Evolutionary conservation across 2,888 invertebrate species (phyloP).

Genomic region (Amorpha juglandis): DNA sequence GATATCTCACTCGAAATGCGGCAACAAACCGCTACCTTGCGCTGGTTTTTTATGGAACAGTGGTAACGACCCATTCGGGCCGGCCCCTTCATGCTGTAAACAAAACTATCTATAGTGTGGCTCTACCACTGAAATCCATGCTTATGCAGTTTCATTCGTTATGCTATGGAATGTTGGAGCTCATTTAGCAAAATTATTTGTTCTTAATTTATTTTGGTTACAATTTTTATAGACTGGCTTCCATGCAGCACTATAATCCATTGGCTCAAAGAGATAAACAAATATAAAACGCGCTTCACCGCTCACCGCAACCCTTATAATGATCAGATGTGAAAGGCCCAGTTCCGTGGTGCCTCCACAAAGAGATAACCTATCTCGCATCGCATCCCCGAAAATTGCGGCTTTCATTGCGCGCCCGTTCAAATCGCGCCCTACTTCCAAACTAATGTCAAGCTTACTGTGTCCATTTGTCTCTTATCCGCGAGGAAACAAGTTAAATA

Average conservation of each 20-base stretch:
- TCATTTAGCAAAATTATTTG: no score
- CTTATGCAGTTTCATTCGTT: no score
- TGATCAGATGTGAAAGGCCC: conserved; percentile 26
- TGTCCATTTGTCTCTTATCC: conserved; percentile 21
- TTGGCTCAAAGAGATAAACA: conserved; percentile 9
- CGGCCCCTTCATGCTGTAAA: no score
- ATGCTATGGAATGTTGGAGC: no score
- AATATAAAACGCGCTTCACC: conserved; percentile 33
- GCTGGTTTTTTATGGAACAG: no score
- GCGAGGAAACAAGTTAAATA: background rate
- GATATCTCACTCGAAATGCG: no score
- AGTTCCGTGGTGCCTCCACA: conserved; percentile 22
- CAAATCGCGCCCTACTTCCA: conserved; percentile 13
- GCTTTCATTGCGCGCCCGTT: conserved; percentile 22
- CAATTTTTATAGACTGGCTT: background rate
- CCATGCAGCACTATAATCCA: background rate
- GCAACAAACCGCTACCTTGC: no score
- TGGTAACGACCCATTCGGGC: no score
- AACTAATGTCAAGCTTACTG: conserved; percentile 17
- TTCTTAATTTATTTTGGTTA: no score
- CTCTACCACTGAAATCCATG: no score
- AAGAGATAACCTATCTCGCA: conserved; percentile 31
- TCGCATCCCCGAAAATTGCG: conserved; percentile 31
- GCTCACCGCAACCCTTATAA: conserved; percentile 11
- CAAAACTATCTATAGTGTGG: no score